phyloP scores from a whole-genome alignment of 2,888 invertebrate species.

The Drosophila parthenogenetica region DNA sequence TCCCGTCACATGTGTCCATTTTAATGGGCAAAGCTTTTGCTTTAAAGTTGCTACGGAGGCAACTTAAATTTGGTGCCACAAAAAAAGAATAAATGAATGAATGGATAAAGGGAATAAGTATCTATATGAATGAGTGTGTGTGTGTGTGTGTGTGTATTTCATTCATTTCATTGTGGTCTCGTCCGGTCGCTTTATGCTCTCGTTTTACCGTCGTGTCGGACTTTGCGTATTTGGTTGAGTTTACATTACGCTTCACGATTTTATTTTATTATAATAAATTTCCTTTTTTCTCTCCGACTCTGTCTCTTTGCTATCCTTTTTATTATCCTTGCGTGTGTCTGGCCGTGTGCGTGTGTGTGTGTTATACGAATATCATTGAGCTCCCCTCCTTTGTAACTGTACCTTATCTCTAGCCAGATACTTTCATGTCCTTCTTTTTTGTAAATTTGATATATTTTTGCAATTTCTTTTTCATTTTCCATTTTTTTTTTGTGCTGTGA shows the following conservation, averaged over 20 bases:
- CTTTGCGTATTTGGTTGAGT: conserved; percentile 58
- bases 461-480: conserved; percentile 6
- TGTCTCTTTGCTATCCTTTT: conserved; percentile 16
- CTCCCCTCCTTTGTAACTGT: conserved; percentile 31
- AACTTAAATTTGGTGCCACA: conserved; percentile 19
- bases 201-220: conserved; percentile 36
- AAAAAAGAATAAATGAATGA: not conserved
- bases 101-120: conserved; percentile 9
- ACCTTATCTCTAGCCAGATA: conserved; percentile 50
- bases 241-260: conserved; percentile 59
- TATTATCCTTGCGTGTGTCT: conserved; percentile 23
- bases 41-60: conserved; percentile 24
- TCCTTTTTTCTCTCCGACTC: not conserved
- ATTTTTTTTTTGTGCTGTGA: not conserved
- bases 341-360: conserved; percentile 9
- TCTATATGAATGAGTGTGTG: conserved; percentile 33
- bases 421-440: conserved; percentile 24
- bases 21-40: conserved; percentile 39
- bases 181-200: conserved; percentile 41
- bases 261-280: conserved; percentile 51
- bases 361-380: conserved; percentile 23
- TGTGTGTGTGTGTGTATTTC: conserved; percentile 38
- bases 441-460: conserved; percentile 15
- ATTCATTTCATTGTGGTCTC: conserved; percentile 75
- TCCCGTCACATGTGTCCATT: conserved; percentile 27